Base-by-base conservation (phyloP, 1,140 invertebrate species). In the Bilobella aurantiaca region DNA sequence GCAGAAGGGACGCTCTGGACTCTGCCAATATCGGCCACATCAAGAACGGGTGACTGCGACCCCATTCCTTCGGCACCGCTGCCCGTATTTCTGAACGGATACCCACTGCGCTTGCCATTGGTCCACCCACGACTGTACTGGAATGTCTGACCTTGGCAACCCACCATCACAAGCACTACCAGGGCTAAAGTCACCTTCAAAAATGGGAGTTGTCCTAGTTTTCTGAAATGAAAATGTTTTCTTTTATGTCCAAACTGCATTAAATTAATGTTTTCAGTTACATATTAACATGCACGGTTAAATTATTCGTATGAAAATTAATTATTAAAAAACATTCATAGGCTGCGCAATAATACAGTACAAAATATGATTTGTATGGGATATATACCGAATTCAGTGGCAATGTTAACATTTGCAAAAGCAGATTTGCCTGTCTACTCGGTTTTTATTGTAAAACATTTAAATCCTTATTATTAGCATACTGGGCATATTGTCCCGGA, bases 111-210 rank as follows among this genome's bases (percentile, higher is more conserved):
- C 59, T 72, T 72, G 16, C 86, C 85, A 73, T 86, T 87, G 32
- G 83, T 87, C 86, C 86, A 88, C n/a, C 86, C 86, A 0, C 82
- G 77, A 34, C 84, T 87, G 74, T 87, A 87, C 71, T 87, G 85
- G 75, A 87, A 87, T 0, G 84, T 87, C 76, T 87, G 86, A 2
- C 79, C 79, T 0, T 77, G 21, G 64, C 64, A 63, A 74, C 75
- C 73, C 71, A 70, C 37, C 64, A 66, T 47, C 3, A 69, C 49
- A 21, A 53, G 29, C 8, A 71, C 47, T 0, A 71, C 16, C 21
- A 67, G 57, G 8, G 72, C 21, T n/a, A 68, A 28, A 27, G 72
- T 25, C 37, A 29, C 3, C 29, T 66, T 61, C 56, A 69, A 71
- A 21, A 53, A 23, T 14, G 66, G 23, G 5, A 58, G 27, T n/a